Evolutionary conservation across 1,140 invertebrate genomes (phyloP).

Genomic region (Metopolophium dirhodum): DNA sequence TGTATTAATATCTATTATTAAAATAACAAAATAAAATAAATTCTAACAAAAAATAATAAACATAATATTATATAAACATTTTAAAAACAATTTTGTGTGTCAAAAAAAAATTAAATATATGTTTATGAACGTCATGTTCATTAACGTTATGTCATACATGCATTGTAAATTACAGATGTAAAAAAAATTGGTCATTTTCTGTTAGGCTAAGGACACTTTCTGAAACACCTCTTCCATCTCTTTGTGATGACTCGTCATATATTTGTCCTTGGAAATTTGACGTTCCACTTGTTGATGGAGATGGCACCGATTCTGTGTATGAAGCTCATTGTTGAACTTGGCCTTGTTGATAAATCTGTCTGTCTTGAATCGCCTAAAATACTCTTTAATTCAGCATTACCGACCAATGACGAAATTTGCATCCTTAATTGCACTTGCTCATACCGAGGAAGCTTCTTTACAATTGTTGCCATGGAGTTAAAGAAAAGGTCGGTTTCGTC

Average conservation of each 20-base stretch:
- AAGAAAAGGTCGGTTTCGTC: constrained; percentile 43
- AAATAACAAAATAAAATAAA: too few species aligned
- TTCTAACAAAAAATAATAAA: too few species aligned
- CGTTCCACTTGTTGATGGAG: constrained; percentile 33
- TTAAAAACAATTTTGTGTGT: too few species aligned
- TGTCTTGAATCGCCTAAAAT: constrained; percentile 39
- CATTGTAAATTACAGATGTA: background rate
- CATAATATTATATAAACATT: too few species aligned
- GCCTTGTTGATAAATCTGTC: constrained; percentile 33
- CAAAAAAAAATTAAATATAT: too few species aligned
- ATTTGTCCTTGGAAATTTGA: constrained; percentile 42
- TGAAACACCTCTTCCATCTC: constrained; percentile 19
- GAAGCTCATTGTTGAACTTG: constrained; percentile 41
- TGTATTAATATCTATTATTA: too few species aligned
- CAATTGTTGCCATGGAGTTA: constrained; percentile 28
- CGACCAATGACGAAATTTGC: constrained; percentile 36
- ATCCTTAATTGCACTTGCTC: constrained; percentile 44
- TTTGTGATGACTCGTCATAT: constrained; percentile 48
- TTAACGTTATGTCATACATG: too few species aligned
- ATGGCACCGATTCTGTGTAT: constrained; percentile 42
- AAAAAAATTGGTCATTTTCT: constrained; percentile 32
- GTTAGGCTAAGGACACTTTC: constrained; percentile 20
- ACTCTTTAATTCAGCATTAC: constrained; percentile 51
- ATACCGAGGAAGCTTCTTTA: constrained; percentile 48
- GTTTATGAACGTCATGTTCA: too few species aligned